These are phyloP conservation scores for Mythimna ferrago DNA, from an alignment of 2,888 invertebrate species.

Conservation along the genomic window DNA sequence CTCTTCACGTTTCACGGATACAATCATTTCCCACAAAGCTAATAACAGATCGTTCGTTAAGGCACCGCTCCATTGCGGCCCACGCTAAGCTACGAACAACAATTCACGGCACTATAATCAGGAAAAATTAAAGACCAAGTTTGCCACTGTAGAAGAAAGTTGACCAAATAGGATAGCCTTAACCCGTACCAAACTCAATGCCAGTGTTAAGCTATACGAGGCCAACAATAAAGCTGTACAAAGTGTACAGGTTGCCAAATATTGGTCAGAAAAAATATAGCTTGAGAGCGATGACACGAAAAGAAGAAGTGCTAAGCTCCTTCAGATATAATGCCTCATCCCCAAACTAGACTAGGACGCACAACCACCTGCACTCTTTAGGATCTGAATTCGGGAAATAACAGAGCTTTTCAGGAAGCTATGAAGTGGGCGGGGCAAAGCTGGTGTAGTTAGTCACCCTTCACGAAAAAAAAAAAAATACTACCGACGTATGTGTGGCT, in stretches of 20 bases:
- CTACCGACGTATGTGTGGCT: neutral
- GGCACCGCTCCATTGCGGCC: neutral
- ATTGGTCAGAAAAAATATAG: too few species aligned
- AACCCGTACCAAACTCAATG: neutral
- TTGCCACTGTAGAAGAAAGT: neutral
- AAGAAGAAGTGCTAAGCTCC: neutral
- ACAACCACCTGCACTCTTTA: neutral
- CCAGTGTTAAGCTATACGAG: too few species aligned
- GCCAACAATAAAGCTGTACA: too few species aligned
- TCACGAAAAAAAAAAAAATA: too few species aligned
- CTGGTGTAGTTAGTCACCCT: too few species aligned
- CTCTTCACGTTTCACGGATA: slow-evolving; percentile 29
- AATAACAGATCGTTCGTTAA: slow-evolving; percentile 20
- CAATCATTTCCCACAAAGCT: slow-evolving; percentile 46
- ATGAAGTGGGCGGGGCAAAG: neutral
- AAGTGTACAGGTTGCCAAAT: too few species aligned
- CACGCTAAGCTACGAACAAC: neutral
- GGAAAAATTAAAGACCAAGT: neutral
- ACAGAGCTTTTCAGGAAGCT: neutral
- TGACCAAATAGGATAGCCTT: neutral
- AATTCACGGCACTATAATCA: neutral
- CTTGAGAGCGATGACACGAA: too few species aligned
- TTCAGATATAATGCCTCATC: neutral
- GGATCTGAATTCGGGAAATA: neutral
- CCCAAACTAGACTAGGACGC: neutral